Evolutionary conservation across 1,140 invertebrate species (phyloP).

Genomic region (Bemisia tabaci): DNA sequence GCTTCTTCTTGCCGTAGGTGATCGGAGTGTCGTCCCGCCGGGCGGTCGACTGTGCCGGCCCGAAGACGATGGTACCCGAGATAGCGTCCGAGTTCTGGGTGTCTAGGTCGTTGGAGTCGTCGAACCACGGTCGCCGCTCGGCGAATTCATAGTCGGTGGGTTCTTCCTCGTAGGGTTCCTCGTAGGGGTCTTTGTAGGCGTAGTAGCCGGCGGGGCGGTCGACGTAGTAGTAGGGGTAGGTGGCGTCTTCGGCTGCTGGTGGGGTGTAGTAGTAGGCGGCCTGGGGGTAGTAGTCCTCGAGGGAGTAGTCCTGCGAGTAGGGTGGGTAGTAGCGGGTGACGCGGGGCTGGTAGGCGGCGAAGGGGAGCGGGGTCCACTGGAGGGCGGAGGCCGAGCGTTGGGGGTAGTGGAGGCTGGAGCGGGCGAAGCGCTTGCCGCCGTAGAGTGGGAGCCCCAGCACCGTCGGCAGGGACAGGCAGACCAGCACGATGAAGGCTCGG

Average conservation of each 20-base stretch:
- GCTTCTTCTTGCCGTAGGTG: background rate
- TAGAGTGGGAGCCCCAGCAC: background rate
- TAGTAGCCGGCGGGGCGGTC: background rate
- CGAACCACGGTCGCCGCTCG: background rate
- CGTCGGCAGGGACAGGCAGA: background rate
- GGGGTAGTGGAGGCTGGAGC: background rate
- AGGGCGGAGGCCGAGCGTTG: background rate
- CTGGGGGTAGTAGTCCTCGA: background rate
- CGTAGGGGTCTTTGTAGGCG: background rate
- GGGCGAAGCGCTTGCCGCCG: background rate
- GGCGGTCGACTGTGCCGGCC: background rate
- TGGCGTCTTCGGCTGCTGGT: background rate
- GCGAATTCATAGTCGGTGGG: background rate
- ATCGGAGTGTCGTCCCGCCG: background rate
- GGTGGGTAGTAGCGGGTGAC: background rate
- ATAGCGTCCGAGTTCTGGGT: background rate
- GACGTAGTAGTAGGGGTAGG: background rate
- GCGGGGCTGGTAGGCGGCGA: background rate
- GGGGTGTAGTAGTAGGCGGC: background rate
- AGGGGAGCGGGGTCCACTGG: background rate
- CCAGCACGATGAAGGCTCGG: background rate
- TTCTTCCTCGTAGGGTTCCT: background rate
- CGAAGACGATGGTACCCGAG: background rate
- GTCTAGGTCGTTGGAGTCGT: background rate
- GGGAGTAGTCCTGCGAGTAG: background rate